Conservation (phyloP, 2,888 invertebrate species). For the Syrphus vitripennis region DNA sequence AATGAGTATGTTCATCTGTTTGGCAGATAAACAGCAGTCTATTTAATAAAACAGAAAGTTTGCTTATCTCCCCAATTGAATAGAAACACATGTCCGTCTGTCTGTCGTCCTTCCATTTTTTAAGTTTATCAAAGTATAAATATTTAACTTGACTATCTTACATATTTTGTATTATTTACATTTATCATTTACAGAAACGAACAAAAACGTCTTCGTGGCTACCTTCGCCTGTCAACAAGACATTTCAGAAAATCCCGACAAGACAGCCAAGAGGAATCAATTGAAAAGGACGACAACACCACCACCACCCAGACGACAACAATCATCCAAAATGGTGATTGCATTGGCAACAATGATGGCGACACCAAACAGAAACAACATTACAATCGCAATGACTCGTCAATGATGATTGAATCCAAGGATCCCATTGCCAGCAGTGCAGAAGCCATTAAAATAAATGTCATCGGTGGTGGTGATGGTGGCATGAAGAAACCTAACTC, state of each 20-base stretch:
- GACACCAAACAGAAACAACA: constrained; percentile 32
- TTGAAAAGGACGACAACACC: constrained; percentile 78
- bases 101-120: background rate
- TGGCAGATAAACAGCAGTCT: too few species aligned
- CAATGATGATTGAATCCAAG: constrained; percentile 45
- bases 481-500: constrained; percentile 1
- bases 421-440: constrained; percentile 72
- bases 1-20: too few species aligned
- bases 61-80: background rate
- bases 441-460: constrained; percentile 78
- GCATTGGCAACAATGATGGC: constrained; percentile 6
- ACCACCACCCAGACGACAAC: constrained; percentile 77
- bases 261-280: constrained; percentile 79
- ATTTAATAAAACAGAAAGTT: background rate
- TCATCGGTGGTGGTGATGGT: constrained; percentile 76
- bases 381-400: constrained; percentile 63
- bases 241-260: constrained; percentile 80
- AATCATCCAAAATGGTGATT: constrained; percentile 72
- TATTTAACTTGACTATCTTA: background rate
- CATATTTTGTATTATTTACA: background rate
- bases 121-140: background rate
- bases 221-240: constrained; percentile 82
- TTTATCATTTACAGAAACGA: constrained; percentile 80
- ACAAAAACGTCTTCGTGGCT: constrained; percentile 83
- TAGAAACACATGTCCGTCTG: background rate